Percentiles rank a stretch among this genome's conserved stretches.
Conservation (phyloP, 2,113 vertebrate genomes). For the Amazona vittata region DNA sequence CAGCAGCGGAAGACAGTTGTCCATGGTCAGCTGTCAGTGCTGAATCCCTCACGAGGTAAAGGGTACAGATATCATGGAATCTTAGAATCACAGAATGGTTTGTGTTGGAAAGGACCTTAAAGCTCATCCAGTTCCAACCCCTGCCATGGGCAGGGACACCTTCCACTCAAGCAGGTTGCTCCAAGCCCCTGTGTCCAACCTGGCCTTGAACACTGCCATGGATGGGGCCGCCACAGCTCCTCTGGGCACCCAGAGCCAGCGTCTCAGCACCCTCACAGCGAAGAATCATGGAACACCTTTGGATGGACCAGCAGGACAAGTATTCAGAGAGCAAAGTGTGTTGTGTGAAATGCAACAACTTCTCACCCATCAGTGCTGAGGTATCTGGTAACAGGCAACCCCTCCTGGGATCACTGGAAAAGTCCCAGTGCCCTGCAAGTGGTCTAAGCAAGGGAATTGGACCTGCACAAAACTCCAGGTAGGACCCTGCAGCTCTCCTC, state of each 20-base stretch:
- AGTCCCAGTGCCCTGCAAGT: neutral
- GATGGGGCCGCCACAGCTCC: neutral
- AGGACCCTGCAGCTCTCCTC: neutral
- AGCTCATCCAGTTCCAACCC: neutral
- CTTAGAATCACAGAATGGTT: neutral
- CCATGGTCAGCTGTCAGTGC: neutral
- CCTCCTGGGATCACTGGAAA: neutral
- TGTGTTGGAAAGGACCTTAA: neutral
- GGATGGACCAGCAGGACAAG: neutral
- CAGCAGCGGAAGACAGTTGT: neutral
- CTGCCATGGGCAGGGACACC: neutral
- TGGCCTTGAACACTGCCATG: neutral
- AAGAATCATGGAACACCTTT: neutral
- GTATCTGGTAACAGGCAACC: neutral
- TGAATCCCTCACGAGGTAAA: neutral
- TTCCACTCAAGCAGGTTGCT: neutral
- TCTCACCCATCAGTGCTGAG: fast-evolving
- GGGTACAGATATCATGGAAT: neutral
- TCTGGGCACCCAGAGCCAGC: neutral
- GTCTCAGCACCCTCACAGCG: neutral
- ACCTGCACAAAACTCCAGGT: fast-evolving
- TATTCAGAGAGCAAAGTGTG: neutral
- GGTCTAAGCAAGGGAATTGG: neutral
- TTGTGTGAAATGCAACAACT: neutral
- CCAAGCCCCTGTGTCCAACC: neutral